These are phyloP conservation scores for Oscheius onirici DNA, from an alignment of 2,888 invertebrate genomes.

Conservation along the genomic window DNA sequence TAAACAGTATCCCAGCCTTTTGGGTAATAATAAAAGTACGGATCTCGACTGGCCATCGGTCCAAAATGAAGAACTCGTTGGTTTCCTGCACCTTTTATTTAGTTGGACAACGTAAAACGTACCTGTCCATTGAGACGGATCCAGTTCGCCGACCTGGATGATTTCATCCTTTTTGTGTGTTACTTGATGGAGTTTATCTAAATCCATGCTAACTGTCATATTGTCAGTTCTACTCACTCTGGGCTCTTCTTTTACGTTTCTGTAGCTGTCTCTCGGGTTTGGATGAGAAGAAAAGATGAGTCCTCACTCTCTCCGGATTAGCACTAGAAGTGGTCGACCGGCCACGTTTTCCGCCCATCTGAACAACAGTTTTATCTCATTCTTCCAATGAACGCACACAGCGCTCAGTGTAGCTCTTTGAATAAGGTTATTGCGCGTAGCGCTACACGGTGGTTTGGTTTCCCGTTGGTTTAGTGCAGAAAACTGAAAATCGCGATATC, in stretches of 20 bases:
- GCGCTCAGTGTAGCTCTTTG: too few relatives aligned
- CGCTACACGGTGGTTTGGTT: too few relatives aligned
- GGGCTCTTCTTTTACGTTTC: constrained; percentile 67
- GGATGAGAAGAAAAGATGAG: constrained; percentile 68
- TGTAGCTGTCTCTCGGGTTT: constrained; percentile 63
- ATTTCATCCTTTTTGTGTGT: constrained; percentile 71
- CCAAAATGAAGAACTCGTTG: constrained; percentile 71
- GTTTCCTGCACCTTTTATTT: constrained; percentile 47
- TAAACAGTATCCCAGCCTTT: constrained; percentile 72
- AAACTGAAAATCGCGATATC: too few relatives aligned
- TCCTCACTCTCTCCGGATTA: constrained; percentile 66
- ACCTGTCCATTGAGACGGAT: constrained; percentile 69
- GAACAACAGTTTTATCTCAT: not conserved
- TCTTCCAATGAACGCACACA: too few relatives aligned
- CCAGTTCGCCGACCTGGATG: constrained; percentile 68
- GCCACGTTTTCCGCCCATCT: constrained; percentile 58
- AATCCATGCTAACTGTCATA: constrained; percentile 17
- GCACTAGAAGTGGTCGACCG: constrained; percentile 47
- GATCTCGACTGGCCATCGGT: constrained; percentile 71
- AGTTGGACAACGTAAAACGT: not conserved
- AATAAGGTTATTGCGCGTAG: too few relatives aligned
- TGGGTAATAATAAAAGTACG: constrained; percentile 71
- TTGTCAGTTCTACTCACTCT: constrained; percentile 53
- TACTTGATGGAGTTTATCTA: constrained; percentile 67
- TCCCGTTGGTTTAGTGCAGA: too few relatives aligned